phyloP scores from a whole-genome alignment of 92 coral and sea anemone genomes.

The Epizoanthus stellaris region DNA sequence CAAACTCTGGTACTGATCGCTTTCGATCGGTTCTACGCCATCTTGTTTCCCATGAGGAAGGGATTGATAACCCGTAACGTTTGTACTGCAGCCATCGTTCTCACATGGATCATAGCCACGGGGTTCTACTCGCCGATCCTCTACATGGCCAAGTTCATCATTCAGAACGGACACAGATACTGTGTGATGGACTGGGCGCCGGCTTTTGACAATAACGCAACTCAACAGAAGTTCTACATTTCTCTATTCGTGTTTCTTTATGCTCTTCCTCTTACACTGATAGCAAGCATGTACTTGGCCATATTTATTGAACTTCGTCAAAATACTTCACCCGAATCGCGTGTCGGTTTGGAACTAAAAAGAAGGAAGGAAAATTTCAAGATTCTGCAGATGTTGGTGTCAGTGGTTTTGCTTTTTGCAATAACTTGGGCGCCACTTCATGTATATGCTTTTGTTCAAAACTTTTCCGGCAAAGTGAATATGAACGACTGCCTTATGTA shows the following conservation, averaged over 20 bases:
- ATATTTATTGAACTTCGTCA: slow-evolving; percentile 22
- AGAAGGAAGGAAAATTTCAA: slow-evolving; percentile 18
- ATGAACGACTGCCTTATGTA: background rate
- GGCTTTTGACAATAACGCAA: slow-evolving; percentile 14
- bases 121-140: slow-evolving; percentile 24
- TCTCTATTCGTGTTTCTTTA: slow-evolving; percentile 22
- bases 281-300: slow-evolving; percentile 1
- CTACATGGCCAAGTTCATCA: slow-evolving; percentile 14
- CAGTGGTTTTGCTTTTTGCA: slow-evolving; percentile 19
- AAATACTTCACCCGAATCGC: background rate
- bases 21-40: slow-evolving; percentile 35
- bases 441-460: slow-evolving; percentile 9
- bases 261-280: slow-evolving; percentile 14
- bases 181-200: slow-evolving; percentile 43
- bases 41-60: slow-evolving; percentile 31
- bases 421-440: slow-evolving; percentile 42
- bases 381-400: slow-evolving; percentile 24
- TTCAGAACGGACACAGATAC: background rate
- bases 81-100: background rate
- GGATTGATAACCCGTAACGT: slow-evolving; percentile 4
- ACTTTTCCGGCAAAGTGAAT: background rate
- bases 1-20: slow-evolving; percentile 32
- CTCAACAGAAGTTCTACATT: slow-evolving; percentile 30
- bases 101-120: slow-evolving; percentile 13
- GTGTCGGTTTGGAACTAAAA: background rate